Evolutionary conservation across 2,113 vertebrate genomes (phyloP), one percentile per base, ranked within the genome.

Genomic region (Chionodraco myersi): DNA sequence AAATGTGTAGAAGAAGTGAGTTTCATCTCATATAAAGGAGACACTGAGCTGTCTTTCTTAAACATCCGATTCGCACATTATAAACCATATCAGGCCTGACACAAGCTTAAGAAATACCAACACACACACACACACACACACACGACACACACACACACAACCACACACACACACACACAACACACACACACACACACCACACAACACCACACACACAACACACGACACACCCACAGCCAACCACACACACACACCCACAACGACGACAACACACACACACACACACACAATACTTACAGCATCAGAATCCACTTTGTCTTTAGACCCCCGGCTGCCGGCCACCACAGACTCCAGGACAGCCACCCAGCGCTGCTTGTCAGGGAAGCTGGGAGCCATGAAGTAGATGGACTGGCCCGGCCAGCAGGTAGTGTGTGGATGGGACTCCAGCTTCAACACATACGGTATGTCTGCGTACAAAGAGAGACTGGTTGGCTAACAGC

Each of bases 361-460:
- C 90, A 99, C 98, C 98, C 98, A 99, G 92, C 98, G 98, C 93
- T 99, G 98, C 90, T 99, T 99, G 92, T 99, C 98, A 2, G 98
- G 98, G 85, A 99, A 99, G 91, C 97, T 98, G 88, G 98, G 97
- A 51, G 98, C 97, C 90, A 99, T 96, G 92, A 99, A 96, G 93
- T 98, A 99, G 85, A 99, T 95, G 34, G 96, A 96, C 93, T 98
- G 97, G 85, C 98, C 98, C 0, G 98, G 97, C 98, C 98, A 99
- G 91, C 98, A 99, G 70, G 97, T 98, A 88, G 97, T 99, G 84
- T 98, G 96, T 13, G 97, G 97, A 93, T 99, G 98, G 58, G 97
- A 99, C 88, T 99, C 98, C 93, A 99, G 95, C 95, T 99, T 99
- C 94, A 99, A 92, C 75, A 99, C 93, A 75, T 99, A 99, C 3